These are phyloP conservation scores for Sinocyclocheilus rhinocerous DNA, from an alignment of 2,113 vertebrate species.

Conservation along the genomic window DNA sequence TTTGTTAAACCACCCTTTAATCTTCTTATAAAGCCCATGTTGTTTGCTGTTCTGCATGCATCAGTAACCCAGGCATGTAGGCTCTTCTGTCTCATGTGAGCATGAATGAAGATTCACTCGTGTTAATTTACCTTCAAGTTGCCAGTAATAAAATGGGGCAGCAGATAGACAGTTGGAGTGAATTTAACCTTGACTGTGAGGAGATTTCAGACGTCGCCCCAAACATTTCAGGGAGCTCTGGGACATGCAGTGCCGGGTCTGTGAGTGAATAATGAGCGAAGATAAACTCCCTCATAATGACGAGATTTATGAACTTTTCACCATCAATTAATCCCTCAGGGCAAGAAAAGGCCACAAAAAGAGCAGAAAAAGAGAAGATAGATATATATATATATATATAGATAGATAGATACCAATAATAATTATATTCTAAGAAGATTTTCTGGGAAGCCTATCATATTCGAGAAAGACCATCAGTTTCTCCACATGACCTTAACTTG, in stretches of 20 bases:
- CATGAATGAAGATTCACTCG: conserved; percentile 13
- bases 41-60: background rate
- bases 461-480: background rate
- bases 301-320: conserved; percentile 74
- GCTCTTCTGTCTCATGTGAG: background rate
- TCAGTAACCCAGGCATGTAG: conserved; percentile 11
- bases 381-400: background rate
- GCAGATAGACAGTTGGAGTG: conserved; percentile 56
- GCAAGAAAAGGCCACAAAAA: conserved; percentile 40
- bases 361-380: background rate
- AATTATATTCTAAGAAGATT: background rate
- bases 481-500: conserved; percentile 52
- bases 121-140: conserved; percentile 21
- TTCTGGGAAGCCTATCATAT: background rate
- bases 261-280: conserved; percentile 78
- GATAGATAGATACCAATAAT: background rate
- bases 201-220: conserved; percentile 62
- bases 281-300: conserved; percentile 73
- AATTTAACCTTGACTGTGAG: conserved; percentile 80
- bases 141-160: conserved; percentile 52
- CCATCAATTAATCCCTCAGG: conserved; percentile 76
- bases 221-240: conserved; percentile 65
- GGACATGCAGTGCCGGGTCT: conserved; percentile 70
- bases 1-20: background rate
- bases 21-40: background rate